A percentile compares a stretch with the other conserved stretches of the same genome.
Evolutionary conservation across 1,140 invertebrate genomes (phyloP).

Genomic region (Galleria mellonella): DNA sequence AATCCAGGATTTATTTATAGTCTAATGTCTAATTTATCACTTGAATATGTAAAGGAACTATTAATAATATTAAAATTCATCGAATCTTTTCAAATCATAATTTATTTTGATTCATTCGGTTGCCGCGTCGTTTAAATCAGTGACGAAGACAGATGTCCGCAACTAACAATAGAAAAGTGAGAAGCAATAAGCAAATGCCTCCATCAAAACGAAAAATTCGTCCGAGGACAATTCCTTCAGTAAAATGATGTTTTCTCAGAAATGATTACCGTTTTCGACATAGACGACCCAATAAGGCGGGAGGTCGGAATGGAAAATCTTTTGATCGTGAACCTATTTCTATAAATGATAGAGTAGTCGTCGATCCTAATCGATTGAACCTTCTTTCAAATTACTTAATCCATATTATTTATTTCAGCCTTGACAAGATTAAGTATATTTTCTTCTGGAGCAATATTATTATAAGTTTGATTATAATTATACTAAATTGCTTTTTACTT

Average conservation of each 20-base stretch:
- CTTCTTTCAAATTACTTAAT: no score
- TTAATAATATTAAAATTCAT: background rate
- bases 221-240: constrained; percentile 48
- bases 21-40: no score
- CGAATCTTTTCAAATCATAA: constrained; percentile 5
- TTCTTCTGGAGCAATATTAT: no score
- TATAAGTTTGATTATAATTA: no score
- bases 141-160: constrained; percentile 43
- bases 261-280: constrained; percentile 38
- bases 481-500: no score
- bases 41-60: no score
- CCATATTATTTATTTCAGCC: no score
- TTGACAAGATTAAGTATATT: no score
- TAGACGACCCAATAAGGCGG: background rate
- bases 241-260: constrained; percentile 37
- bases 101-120: constrained; percentile 7
- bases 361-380: no score
- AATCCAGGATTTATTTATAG: no score
- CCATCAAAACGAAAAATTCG: constrained; percentile 60
- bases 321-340: no score
- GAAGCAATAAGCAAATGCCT: constrained; percentile 58
- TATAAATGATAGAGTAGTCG: no score
- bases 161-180: constrained; percentile 50
- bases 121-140: constrained; percentile 20
- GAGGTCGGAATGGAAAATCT: background rate